Percentiles rank a stretch among this genome's conserved stretches.
Evolutionary conservation across 2,113 vertebrate species (phyloP).

Genomic region (Macquaria ambigua): DNA sequence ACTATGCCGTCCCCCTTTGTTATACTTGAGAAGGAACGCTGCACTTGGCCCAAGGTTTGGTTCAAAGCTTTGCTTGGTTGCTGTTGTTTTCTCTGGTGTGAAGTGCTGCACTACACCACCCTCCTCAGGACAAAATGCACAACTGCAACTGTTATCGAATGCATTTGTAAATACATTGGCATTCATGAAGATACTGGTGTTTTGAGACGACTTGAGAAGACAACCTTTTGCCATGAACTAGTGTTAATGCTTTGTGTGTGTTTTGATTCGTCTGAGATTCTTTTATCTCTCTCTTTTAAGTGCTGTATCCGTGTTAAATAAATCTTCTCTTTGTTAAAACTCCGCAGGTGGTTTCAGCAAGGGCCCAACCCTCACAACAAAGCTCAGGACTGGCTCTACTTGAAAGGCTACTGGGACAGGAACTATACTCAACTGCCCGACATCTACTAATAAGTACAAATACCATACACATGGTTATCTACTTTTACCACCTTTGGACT

Average conservation of each 20-base stretch:
- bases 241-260: not conserved
- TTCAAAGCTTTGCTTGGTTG: slow-evolving; percentile 43
- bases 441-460: slow-evolving; percentile 89
- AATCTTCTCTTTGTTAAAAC: slow-evolving; percentile 31
- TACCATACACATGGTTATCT: slow-evolving; percentile 15
- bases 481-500: slow-evolving; percentile 42
- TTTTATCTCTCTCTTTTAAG: not conserved
- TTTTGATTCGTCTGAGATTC: not conserved
- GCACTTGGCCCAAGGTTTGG: slow-evolving; percentile 85
- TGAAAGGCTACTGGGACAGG: slow-evolving; percentile 97
- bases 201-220: not conserved
- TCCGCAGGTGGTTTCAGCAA: slow-evolving; percentile 95
- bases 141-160: slow-evolving; percentile 36
- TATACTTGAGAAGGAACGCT: slow-evolving; percentile 78
- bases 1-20: slow-evolving; percentile 10
- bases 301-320: not conserved
- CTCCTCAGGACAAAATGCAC: slow-evolving; percentile 51
- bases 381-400: slow-evolving; percentile 95
- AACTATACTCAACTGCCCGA: slow-evolving; percentile 93
- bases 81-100: slow-evolving; percentile 43
- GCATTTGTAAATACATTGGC: not conserved
- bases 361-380: slow-evolving; percentile 94
- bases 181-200: not conserved
- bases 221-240: not conserved
- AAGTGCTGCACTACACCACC: slow-evolving; percentile 61